phyloP scores from a whole-genome alignment of 2,888 invertebrate species.

The Scaeva pyrastri region DNA sequence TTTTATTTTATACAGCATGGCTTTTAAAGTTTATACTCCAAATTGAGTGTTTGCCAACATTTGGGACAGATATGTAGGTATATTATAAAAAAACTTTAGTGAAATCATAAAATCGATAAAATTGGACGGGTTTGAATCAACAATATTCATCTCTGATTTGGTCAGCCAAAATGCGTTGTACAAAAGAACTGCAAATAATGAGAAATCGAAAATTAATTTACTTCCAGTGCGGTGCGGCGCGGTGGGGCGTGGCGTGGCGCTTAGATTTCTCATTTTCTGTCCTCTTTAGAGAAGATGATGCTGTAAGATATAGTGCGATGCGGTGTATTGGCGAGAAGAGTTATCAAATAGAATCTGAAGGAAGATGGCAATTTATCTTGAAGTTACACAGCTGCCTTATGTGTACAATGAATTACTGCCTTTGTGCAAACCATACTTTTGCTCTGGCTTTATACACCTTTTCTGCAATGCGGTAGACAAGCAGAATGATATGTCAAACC shows the following conservation, averaged over 20 bases:
- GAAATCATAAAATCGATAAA: slow-evolving; percentile 11
- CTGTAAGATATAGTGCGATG: too few relatives aligned
- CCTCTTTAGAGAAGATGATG: neutral
- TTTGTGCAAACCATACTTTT: slow-evolving; percentile 44
- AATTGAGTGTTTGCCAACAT: slow-evolving; percentile 41
- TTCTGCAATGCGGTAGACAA: slow-evolving; percentile 30
- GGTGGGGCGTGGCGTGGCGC: too few relatives aligned
- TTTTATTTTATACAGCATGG: slow-evolving; percentile 23
- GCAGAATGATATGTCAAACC: too few relatives aligned
- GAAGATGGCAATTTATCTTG: slow-evolving; percentile 49
- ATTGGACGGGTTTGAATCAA: slow-evolving; percentile 23
- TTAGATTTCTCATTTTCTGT: neutral
- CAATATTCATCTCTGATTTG: slow-evolving; percentile 34
- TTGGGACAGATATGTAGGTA: neutral
- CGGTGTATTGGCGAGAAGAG: neutral
- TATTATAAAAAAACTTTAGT: neutral
- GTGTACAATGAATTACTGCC: slow-evolving; percentile 19
- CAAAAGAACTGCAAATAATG: slow-evolving; percentile 51
- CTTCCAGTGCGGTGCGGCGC: too few relatives aligned
- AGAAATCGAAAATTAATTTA: slow-evolving; percentile 61
- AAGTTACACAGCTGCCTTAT: slow-evolving; percentile 23
- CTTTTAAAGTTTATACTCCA: neutral
- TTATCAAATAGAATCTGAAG: slow-evolving; percentile 8
- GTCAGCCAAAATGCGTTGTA: slow-evolving; percentile 28
- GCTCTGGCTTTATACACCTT: slow-evolving; percentile 43